Base-by-base conservation (phyloP, 2,113 vertebrate species). In the Scatophagus argus region DNA sequence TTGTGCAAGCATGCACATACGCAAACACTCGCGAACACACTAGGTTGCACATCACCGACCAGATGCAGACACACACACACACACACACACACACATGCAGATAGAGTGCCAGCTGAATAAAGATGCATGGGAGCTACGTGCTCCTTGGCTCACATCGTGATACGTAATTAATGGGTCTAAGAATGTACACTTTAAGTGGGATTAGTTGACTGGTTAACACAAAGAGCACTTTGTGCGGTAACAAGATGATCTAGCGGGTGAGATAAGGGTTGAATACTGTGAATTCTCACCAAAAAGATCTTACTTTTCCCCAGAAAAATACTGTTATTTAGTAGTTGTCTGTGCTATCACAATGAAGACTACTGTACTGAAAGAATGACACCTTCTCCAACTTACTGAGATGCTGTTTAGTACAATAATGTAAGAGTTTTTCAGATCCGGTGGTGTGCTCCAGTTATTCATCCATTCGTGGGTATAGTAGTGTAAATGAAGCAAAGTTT, bases 151-250 rank as follows among this genome's bases (percentile, higher is more conserved):
- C 79, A 56, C 41, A 43, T 56, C 70, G 75, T 59, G 83, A 77
- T 70, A 55, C 47, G 46, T 82, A 77, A 91, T 87, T 75, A 82
- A 86, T 70, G 82, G 38, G 11, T 72, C 63, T 83, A 46, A 82
- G 38, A 76, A 47, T 73, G 38, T 60, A 49, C 78, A 67, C 66
- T 90, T 77, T 91, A 77, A 71, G 69, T 75, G 27, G 77, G 39
- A 86, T 88, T 79, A 88, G 85, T 75, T 62, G 81, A 69, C 67
- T 79, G 75, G 86, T 89, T 77, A 90, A 80, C 69, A 71, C 25
- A 75, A 52, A 77, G 55, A 78, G 59, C 41, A 77, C 39, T 78
- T 61, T 39, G 68, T 60, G 74, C 49, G 58, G 29, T 62, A 59
- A 21, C 21, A 31, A 49, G 58, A 52, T 29, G 25, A 23, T 34